Base-by-base conservation (phyloP, 2,888 invertebrate genomes). In the Dasypogon diadema region DNA sequence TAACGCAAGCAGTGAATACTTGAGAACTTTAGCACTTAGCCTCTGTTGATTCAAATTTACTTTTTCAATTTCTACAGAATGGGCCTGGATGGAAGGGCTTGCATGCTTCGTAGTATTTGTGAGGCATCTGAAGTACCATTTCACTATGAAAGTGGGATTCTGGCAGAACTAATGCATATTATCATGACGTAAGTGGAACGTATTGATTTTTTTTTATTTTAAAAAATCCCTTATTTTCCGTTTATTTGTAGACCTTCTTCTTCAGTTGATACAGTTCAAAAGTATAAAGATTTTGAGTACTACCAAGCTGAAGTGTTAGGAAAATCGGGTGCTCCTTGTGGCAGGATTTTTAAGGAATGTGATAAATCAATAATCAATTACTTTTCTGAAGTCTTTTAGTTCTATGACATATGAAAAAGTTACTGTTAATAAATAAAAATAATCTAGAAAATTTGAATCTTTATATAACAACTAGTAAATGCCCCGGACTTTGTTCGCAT, bases 121-220 rank as follows among this genome's bases (percentile, higher is more conserved):
- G 93, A 94, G 83, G 89, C 91, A 26, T 91, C 93, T 0, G 89
- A 91, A 80, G 87, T 89, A 77, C 90, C 92, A 68, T 89, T 93
- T 81, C 89, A 88, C 79, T 88, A 90, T 82, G 90, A 90, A 80
- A 91, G 91, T 81, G 93, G 93, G 3, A 87, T 94, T 81, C 88
- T 93, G 78, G 92, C 91, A 24, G 92, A 94, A 87, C 87, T 94
- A 81, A 87, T 93, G 79, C 92, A 93, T 86, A 91, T 93, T 80
- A 85, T 93, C 82, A 89, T 94, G 83, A 92, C 92, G 90, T 93
- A 87, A 90, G 90, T 88, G 80, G 76, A 80, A 78, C 34, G 5
- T 5, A 30, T 6, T 30, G 10, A 30, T 10, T 30, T 30, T 30
- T 76, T 77, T 78, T 4, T 18, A 26, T 24, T 37, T 42, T 16